Conservation (phyloP, 2,113 vertebrate genomes). For the Eurypyga helias region DNA sequence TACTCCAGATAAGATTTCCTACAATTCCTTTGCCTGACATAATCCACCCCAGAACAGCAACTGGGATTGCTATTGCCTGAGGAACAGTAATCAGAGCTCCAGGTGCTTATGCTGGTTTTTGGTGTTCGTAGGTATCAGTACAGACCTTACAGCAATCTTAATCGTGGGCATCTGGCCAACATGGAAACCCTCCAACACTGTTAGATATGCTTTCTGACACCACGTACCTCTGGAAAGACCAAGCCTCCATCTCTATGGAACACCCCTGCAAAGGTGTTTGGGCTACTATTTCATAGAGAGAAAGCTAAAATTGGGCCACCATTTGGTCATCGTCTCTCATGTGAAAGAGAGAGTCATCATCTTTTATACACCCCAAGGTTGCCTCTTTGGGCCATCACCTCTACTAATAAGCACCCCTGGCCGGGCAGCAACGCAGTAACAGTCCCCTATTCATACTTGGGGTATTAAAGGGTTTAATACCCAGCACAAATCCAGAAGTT, state of each 20-base stretch:
- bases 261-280: not conserved
- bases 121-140: fast-evolving
- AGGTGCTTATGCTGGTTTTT: not conserved
- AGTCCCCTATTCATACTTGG: fast-evolving
- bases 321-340: fast-evolving
- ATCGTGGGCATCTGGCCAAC: not conserved
- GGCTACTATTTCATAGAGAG: not conserved
- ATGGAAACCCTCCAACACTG: not conserved
- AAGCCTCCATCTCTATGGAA: not conserved
- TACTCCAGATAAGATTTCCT: not conserved
- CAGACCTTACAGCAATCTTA: not conserved
- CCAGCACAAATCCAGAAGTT: not conserved
- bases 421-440: not conserved
- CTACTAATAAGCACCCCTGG: not conserved
- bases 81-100: not conserved
- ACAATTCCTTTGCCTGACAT: not conserved
- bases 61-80: not conserved
- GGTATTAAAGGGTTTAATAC: not conserved
- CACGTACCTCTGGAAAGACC: not conserved
- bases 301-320: not conserved
- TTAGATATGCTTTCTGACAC: not conserved
- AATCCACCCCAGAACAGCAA: not conserved
- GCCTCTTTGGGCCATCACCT: not conserved
- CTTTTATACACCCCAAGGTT: not conserved
- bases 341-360: not conserved